Base-by-base conservation (phyloP, 1,140 invertebrate genomes). In the Holcopasites calliopsidis region DNA sequence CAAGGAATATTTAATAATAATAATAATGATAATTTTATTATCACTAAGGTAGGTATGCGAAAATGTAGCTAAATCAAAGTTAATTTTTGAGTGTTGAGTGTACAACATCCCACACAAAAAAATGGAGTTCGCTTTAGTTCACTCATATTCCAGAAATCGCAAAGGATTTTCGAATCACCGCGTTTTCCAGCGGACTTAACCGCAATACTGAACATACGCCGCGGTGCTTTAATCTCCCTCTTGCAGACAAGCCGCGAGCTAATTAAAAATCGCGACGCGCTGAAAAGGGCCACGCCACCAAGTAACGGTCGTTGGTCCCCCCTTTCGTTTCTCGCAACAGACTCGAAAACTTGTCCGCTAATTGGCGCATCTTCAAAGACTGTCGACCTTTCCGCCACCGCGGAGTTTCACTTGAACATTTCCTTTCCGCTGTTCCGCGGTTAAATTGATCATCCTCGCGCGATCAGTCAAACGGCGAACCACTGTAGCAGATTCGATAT, bases 281-380 rank as follows among this genome's bases (percentile, higher is more conserved):
- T 66, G 47, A 52, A 78, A 82, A 82, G 80, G 33, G 49, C 52
- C 55, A 40, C 26, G 18, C 11, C 49, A 33, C 38, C n/a, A 42
- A n/a, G 35, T 42, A 55, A 47, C 64, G 47, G 28, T 70, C 38
- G 64, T 50, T 72, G 28, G 44, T 60, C 35, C 50, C 47, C 7
- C 8, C 8, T 11, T 70, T 44, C n/a, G n/a, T 77, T 70, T 49
- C 40, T 31, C 5, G 6, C 49, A 70, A 62, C 50, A 68, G 65
- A 78, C 23, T 57, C 47, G 16, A 47, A 72, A 54, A 61, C 28
- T 40, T 42, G 57, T 49, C 50, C 62, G 60, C 81, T 82, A 83
- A 83, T 83, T 83, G 71, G 80, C 61, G 52, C 65, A 64, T 82
- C 80, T 82, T 74, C 60, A 72, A 79, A 75, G 76, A 71, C 64